Percentiles rank a stretch among this genome's conserved stretches.
Evolutionary conservation across 2,797 vertebrate genomes (phyloP).

Genomic region (Brachymystax lenok): DNA sequence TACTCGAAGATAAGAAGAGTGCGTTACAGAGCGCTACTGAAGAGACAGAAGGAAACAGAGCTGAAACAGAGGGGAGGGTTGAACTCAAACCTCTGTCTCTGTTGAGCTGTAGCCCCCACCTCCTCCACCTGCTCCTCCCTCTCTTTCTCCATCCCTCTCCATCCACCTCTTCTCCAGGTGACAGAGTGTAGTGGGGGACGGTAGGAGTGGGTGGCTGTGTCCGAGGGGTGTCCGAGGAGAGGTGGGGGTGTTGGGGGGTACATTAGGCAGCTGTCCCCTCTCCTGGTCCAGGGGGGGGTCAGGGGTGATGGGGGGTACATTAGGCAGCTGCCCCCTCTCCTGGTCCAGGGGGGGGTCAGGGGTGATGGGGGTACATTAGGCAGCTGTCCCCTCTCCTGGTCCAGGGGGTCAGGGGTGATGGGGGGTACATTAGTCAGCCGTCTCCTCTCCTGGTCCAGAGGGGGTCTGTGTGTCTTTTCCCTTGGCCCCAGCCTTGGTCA

Average conservation of each 20-base stretch:
- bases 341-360: too few relatives aligned
- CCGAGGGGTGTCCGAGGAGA: conserved; percentile 8
- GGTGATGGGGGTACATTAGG: too few relatives aligned
- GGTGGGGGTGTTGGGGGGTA: conserved; percentile 7
- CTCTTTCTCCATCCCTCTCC: conserved; percentile 4
- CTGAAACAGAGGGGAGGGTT: conserved; percentile 19
- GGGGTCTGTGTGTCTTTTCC: conserved; percentile 21
- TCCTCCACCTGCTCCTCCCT: conserved; percentile 9
- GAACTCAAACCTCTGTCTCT: conserved; percentile 26
- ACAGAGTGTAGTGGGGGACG: neutral
- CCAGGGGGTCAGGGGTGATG: conserved; percentile 15
- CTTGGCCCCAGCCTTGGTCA: conserved; percentile 47
- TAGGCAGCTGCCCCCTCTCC: too few relatives aligned
- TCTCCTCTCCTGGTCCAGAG: conserved; percentile 49
- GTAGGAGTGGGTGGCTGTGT: neutral
- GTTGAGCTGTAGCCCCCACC: conserved; percentile 29
- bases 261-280: too few relatives aligned
- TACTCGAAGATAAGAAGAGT: conserved; percentile 38
- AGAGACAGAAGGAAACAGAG: conserved; percentile 18
- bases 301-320: too few relatives aligned
- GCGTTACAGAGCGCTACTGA: conserved; percentile 1
- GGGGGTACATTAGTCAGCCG: too few relatives aligned
- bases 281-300: too few relatives aligned
- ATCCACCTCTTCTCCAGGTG: conserved; percentile 7
- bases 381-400: too few relatives aligned